Base-by-base conservation (phyloP, 2,113 vertebrate genomes). In the Ramphastos sulfuratus region DNA sequence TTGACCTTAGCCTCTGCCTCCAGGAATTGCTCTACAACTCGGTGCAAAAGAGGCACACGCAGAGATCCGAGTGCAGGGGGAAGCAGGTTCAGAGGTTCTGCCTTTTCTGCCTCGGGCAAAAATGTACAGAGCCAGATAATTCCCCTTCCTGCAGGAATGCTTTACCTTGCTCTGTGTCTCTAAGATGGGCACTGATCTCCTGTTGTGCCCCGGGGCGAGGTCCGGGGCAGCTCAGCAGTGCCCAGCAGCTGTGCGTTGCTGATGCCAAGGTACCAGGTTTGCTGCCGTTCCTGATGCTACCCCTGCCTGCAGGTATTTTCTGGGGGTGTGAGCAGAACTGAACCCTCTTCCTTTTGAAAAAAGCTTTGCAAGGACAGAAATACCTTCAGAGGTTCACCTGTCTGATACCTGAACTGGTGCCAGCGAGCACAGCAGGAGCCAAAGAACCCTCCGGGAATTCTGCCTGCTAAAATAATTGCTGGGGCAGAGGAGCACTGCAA, bases 401-500 rank as follows among this genome's bases (percentile, higher is more conserved):
- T 15, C 77, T 37, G 72, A 24, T 33, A 30, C 66, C 65, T 65
- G 15, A 27, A 24, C 61, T 0, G 35, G 83, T 20, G 83, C 8
- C 91, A 87, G 83, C 70, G 87, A 88, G 42, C 67, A 42, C 13
- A 35, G 86, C 50, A 59, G 85, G n/a, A 87, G 85, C 87, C 93
- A 91, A 92, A 71, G 30, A 89, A 89, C 87, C 95, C 93, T 91
- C 78, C 85, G 87, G 75, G 91, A 93, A 89, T 93, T 71, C 89
- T 77, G 85, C 75, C 72, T 81, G 77, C 91, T 93, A 64, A 70
- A 93, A 87, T 95, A 87, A 96, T 91, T 94, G 91, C 84, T 15
- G 42, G 95, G 93, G 92, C 94, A 96, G 89, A 89, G 67, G 91
- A 93, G 66, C 54, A 18, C 82, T 61, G 94, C 75, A 91, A 92